These are phyloP conservation scores for Eolophus roseicapilla DNA, from an alignment of 2,113 vertebrate genomes.

Conservation along the genomic window DNA sequence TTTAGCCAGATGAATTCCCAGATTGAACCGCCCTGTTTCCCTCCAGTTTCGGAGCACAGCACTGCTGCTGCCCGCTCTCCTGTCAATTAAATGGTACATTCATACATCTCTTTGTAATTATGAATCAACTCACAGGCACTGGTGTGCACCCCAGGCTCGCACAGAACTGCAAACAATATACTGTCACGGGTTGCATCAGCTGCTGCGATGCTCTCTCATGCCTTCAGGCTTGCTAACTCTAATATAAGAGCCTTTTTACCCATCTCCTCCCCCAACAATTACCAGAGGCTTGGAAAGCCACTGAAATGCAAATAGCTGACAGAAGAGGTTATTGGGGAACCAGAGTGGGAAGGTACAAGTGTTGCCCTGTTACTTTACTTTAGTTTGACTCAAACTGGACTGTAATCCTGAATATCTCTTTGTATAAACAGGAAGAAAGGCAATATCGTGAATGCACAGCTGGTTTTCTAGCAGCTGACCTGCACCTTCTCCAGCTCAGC, in stretches of 20 bases:
- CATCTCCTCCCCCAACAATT: conserved; percentile 23
- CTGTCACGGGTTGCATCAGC: conserved; percentile 31
- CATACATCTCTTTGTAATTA: not conserved
- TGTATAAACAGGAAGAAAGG: not conserved
- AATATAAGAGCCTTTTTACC: conserved; percentile 19
- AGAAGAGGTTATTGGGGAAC: conserved; percentile 13
- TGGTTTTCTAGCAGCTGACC: not conserved
- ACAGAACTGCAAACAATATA: not conserved
- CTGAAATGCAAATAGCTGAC: conserved; percentile 61
- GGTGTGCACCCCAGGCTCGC: not conserved
- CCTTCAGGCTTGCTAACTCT: conserved; percentile 28
- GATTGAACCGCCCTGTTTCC: not conserved
- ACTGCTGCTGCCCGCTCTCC: not conserved
- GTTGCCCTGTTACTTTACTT: not conserved
- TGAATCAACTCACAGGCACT: not conserved
- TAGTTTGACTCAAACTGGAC: not conserved
- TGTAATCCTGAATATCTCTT: not conserved
- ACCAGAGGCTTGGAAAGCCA: conserved; percentile 27
- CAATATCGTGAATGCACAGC: not conserved
- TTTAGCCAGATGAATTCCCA: not conserved
- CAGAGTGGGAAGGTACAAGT: not conserved
- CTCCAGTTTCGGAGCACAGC: not conserved
- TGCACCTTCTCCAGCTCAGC: not conserved
- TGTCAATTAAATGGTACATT: not conserved
- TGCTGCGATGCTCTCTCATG: conserved; percentile 11